A percentile compares a stretch with the other conserved stretches of the same genome.
phyloP scores from a whole-genome alignment of 2,888 invertebrate species.

The Apocheima hispidaria region DNA sequence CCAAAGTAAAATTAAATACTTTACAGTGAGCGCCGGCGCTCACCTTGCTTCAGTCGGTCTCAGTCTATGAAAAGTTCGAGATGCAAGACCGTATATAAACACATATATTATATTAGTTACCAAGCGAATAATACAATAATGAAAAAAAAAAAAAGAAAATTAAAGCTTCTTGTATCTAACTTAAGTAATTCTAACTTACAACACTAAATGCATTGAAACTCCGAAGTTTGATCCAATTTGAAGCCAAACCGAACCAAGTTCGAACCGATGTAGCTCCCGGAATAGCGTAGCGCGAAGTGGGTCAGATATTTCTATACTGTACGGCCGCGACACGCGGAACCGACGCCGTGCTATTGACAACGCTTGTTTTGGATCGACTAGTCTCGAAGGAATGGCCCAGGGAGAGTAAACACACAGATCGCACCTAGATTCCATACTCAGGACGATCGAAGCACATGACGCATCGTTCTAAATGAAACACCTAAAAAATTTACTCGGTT shows the following conservation, averaged over 20 bases:
- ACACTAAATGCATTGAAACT: neutral
- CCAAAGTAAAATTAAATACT: no score
- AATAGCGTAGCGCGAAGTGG: slow-evolving; percentile 26
- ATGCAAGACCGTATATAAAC: no score
- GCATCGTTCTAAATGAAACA: no score
- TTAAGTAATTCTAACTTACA: neutral
- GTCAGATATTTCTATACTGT: slow-evolving; percentile 35
- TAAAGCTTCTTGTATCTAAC: neutral
- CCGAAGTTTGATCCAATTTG: neutral
- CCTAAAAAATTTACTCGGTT: no score
- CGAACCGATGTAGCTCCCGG: slow-evolving; percentile 6
- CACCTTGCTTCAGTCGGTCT: no score
- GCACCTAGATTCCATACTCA: no score
- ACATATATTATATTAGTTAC: no score
- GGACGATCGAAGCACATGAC: no score
- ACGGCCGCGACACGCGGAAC: slow-evolving; percentile 33
- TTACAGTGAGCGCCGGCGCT: no score
- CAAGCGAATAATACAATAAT: no score
- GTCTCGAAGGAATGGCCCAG: neutral
- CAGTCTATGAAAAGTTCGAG: no score
- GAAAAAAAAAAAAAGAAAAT: no score
- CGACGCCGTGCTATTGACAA: slow-evolving; percentile 33
- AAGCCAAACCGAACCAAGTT: slow-evolving; percentile 5
- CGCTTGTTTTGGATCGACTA: slow-evolving; percentile 11
- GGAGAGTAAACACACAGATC: neutral